Evolutionary conservation across 2,797 vertebrate genomes (phyloP), one percentile per base, ranked within the genome.

Genomic region (Bufotes viridis): DNA sequence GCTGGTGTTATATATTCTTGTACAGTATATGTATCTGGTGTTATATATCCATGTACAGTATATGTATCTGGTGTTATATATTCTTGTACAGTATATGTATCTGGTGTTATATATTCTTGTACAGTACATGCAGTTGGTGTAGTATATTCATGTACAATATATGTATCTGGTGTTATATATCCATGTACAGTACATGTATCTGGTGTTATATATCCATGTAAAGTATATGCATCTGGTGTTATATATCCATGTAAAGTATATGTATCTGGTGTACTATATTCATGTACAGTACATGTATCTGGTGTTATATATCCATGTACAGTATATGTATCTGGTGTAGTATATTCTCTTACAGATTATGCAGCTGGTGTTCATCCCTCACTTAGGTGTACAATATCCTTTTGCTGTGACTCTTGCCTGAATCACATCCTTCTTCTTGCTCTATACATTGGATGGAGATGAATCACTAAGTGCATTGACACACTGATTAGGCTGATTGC

Each of bases 401-500:
- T 51, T 11, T 53, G 53, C 20, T 24, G 22, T 78, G 75, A 51
- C 80, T 67, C 80, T 65, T 67, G 42, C 49, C n/a, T 81, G 14
- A 51, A 51, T 65, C 79, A 81, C 79, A 65, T 81, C 17, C 15
- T 53, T 12, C 72, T 2, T 53, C 13, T 75, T 20, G 72, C 72
- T 75, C 20, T 24, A 78, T 65, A 81, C 60, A 81, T 51, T 81
- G 61, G n/a, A 67, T 81, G 61, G 20, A 20, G 11, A 65, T 49
- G 22, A 67, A 51, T 51, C 42, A 49, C 14, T 63, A 63, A 42
- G 60, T 65, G 79, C 60, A 81, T 63, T 63, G 67, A n/a, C 34
- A 49, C 51, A 42, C 80, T 81, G 61, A 51, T 65, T 51, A 49
- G 61, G 61, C 80, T 81, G 42, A 51, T 65, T 51, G n/a, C 80